These are phyloP conservation scores for Drosophila macrospina DNA, from an alignment of 2,888 invertebrate species.

Conservation along the genomic window DNA sequence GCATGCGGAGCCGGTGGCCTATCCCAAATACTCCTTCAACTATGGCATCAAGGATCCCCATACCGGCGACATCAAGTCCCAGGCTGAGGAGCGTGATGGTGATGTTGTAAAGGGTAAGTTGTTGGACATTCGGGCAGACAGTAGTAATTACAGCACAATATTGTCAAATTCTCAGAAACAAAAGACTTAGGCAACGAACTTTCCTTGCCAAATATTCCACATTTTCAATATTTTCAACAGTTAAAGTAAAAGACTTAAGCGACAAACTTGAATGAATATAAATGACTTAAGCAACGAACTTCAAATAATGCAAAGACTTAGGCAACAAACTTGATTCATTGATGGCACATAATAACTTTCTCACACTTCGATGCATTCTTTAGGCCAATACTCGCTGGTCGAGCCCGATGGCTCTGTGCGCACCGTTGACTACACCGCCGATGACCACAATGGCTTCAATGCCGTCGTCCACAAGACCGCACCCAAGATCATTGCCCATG, in stretches of 20 bases:
- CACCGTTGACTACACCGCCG: constrained; percentile 89
- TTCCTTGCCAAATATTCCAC: not conserved
- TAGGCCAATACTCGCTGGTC: constrained; percentile 87
- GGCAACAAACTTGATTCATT: constrained; percentile 41
- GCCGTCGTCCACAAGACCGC: constrained; percentile 89
- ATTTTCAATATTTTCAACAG: not conserved
- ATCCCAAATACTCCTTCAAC: constrained; percentile 90
- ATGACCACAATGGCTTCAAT: constrained; percentile 90
- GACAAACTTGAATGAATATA: constrained; percentile 44
- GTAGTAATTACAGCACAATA: not conserved
- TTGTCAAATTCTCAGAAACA: not conserved
- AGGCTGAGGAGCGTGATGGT: constrained; percentile 89
- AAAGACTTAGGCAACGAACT: not conserved
- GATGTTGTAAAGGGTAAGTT: constrained; percentile 88
- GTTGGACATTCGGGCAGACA: too few relatives aligned
- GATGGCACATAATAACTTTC: constrained; percentile 13
- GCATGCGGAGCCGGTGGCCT: constrained; percentile 86
- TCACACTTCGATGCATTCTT: not conserved
- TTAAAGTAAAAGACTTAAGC: constrained; percentile 22
- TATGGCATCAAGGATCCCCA: constrained; percentile 90
- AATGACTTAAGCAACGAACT: constrained; percentile 32
- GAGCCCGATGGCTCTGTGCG: constrained; percentile 86
- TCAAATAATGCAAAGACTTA: not conserved
- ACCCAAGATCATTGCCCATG: constrained; percentile 85
- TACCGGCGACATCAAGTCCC: constrained; percentile 90